Base-by-base conservation (phyloP, 2,797 vertebrate species). In the Gymnoscopelus braueri region DNA sequence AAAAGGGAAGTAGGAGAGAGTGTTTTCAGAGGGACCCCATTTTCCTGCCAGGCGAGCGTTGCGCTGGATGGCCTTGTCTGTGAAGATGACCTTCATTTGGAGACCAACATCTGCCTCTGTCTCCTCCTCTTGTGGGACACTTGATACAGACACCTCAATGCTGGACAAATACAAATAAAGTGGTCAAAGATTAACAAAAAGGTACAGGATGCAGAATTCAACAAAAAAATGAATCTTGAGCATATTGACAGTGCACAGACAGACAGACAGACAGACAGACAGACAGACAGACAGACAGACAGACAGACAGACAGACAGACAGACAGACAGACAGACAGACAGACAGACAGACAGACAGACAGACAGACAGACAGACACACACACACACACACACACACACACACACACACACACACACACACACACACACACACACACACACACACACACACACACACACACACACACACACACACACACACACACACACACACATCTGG, bases 1-100 rank as follows among this genome's bases (percentile, higher is more conserved):
- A 71, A 97, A 97, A 7, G 96, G 96, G 59, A 97, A 97, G 82
- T 94, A 97, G 50, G 95, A 95, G 63, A 97, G 89, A 2, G 91
- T 95, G 2, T 92, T 96, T 87, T 97, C 96, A 54, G 94, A 89
- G 7, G 87, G 73, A 32, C 95, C 96, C 96, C 96, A 97, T 81
- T 95, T 93, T 4, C 95, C 96, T 0, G 89, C 92, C 88, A 95
- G 82, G n/a, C 94, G 90, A 58, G 95, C 94, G 55, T 96, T 97
- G 39, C 96, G 92, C 5, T 93, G 90, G 71, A 97, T 90, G 0
- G 95, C 93, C 81, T 95, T 96, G 4, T 96, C 95, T 66, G 49
- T 71, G 65, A 97, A 97, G 85, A 85, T 96, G 83, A 97, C 92
- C 57, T 92, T 93, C 35, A 97, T 68, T 78, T 95, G 93, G 39